Evolutionary conservation across 1,140 invertebrate species (phyloP).

Genomic region (Drosophila nigromelanica): DNA sequence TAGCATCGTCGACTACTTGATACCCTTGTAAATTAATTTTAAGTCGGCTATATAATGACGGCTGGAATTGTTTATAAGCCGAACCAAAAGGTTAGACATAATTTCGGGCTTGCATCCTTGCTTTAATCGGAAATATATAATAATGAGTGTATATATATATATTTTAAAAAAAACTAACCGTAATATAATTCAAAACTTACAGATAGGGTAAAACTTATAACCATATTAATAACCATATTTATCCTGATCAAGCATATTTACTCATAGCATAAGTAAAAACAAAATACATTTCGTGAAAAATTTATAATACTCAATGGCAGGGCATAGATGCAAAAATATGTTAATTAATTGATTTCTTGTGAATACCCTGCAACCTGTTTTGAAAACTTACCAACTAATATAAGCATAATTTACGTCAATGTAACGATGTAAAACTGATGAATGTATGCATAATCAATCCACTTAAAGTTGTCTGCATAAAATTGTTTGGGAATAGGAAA

Average conservation of each 20-base stretch:
- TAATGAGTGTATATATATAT: no score
- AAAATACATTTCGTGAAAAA: not conserved
- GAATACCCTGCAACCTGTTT: slow-evolving; percentile 14
- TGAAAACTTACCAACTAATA: slow-evolving; percentile 1
- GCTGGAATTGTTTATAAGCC: no score
- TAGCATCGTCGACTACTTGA: not conserved
- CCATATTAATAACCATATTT: no score
- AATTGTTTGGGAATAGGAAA: not conserved
- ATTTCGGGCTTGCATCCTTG: no score
- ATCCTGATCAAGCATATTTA: no score
- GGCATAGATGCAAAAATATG: slow-evolving; percentile 1
- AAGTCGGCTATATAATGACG: no score
- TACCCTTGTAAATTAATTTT: not conserved
- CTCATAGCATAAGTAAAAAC: no score
- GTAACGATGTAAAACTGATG: not conserved
- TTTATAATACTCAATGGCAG: not conserved
- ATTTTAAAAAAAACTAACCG: no score
- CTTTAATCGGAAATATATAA: no score
- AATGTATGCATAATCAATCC: not conserved
- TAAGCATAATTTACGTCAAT: not conserved
- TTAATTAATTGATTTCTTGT: slow-evolving; percentile 8
- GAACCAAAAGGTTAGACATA: no score
- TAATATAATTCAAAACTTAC: no score
- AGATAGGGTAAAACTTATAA: no score
- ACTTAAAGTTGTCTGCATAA: not conserved